These are phyloP conservation scores for Chromoteleia sp. DNA, from an alignment of 2,888 invertebrate species.

Conservation along the genomic window DNA sequence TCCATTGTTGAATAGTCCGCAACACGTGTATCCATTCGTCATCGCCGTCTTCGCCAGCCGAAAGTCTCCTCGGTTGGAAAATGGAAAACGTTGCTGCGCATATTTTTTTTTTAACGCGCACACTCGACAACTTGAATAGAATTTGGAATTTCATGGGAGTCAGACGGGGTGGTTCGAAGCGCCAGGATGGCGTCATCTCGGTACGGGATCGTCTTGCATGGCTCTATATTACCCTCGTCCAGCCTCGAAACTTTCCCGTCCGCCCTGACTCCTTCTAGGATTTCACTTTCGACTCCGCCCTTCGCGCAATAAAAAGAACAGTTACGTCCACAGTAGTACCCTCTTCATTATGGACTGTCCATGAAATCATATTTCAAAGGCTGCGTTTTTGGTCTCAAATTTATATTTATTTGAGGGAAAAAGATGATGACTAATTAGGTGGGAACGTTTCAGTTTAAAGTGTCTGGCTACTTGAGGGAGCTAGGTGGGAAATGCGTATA, in stretches of 20 bases:
- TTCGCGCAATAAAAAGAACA: slow-evolving; percentile 69
- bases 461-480: not conserved
- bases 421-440: slow-evolving; percentile 43
- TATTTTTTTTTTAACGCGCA: slow-evolving; percentile 21
- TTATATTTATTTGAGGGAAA: slow-evolving; percentile 27
- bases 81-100: not conserved
- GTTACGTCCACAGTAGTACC: slow-evolving; percentile 51
- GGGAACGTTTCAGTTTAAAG: slow-evolving; percentile 33
- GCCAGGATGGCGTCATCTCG: slow-evolving; percentile 83
- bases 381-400: not conserved
- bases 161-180: slow-evolving; percentile 74
- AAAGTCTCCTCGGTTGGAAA: not conserved
- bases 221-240: slow-evolving; percentile 73
- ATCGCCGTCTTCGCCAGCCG: slow-evolving; percentile 10
- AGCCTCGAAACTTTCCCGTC: slow-evolving; percentile 69
- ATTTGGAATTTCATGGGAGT: slow-evolving; percentile 70
- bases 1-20: slow-evolving; percentile 49
- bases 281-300: slow-evolving; percentile 76
- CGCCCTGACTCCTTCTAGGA: slow-evolving; percentile 72
- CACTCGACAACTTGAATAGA: slow-evolving; percentile 25
- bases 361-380: slow-evolving; percentile 53
- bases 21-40: slow-evolving; percentile 62
- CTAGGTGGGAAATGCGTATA: slow-evolving; percentile 16
- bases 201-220: slow-evolving; percentile 80
- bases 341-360: slow-evolving; percentile 9